Conservation (phyloP, 2,888 invertebrate species). For the Pegoplata infirma region DNA sequence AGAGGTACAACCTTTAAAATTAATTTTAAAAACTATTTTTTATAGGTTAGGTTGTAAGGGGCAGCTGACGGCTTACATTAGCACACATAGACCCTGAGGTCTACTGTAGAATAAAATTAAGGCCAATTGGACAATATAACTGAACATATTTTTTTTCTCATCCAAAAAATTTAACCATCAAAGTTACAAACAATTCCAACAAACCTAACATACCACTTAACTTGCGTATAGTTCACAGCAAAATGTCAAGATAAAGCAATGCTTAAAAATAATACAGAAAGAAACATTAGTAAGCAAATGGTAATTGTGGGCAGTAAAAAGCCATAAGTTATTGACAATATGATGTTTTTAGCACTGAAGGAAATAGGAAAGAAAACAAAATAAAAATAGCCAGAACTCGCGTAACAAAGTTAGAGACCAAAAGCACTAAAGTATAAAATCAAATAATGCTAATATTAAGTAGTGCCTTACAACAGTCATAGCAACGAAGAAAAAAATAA, state of each 20-base stretch:
- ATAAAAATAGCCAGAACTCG: background rate
- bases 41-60: no score
- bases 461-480: background rate
- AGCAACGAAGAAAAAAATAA: background rate
- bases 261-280: background rate
- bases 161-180: no score
- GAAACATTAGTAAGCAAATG: background rate
- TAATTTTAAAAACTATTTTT: no score
- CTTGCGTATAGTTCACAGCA: background rate
- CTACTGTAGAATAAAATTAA: no score
- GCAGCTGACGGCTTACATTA: no score
- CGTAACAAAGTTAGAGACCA: background rate
- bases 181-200: background rate
- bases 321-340: conserved; percentile 29
- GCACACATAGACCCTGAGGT: no score
- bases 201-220: background rate
- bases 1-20: no score
- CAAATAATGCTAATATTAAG: background rate
- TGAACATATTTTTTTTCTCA: no score
- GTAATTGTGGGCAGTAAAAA: conserved; percentile 25
- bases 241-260: background rate
- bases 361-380: background rate
- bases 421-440: background rate
- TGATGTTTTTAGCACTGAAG: background rate
- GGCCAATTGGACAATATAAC: no score